Percentiles rank a stretch among this genome's conserved stretches.
phyloP scores from a whole-genome alignment of 53 echinoderm and acorn worm species.

The Antedon mediterranea region DNA sequence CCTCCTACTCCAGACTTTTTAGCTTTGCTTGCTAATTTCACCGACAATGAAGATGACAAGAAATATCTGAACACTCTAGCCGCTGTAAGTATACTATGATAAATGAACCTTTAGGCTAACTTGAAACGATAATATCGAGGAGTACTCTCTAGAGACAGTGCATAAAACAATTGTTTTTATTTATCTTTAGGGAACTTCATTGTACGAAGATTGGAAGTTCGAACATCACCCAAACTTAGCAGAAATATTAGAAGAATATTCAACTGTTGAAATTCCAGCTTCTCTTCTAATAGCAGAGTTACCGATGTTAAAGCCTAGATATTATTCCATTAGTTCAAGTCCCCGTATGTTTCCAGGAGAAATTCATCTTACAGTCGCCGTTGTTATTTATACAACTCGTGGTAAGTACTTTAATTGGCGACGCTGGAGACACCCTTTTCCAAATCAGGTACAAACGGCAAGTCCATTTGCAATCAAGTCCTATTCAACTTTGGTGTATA shows the following conservation, averaged over 20 bases:
- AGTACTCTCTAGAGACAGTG: no score
- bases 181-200: conserved; percentile 28
- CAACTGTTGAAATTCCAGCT: conserved; percentile 50
- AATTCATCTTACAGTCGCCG: conserved; percentile 63
- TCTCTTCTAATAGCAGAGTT: conserved; percentile 55
- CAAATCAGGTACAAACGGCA: no score
- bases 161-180: not conserved
- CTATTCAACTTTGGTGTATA: no score
- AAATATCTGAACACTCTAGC: not conserved
- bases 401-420: conserved; percentile 20
- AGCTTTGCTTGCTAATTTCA: conserved; percentile 33
- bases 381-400: conserved; percentile 44
- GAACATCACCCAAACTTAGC: conserved; percentile 42
- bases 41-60: not conserved
- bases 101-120: no score
- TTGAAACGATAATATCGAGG: no score
- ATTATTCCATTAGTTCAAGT: conserved; percentile 74
- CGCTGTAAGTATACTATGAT: not conserved
- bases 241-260: conserved; percentile 49
- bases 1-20: conserved; percentile 79
- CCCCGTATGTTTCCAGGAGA: conserved; percentile 41
- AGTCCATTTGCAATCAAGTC: no score
- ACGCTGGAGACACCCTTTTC: no score
- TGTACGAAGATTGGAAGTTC: conserved; percentile 56
- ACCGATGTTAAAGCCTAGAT: conserved; percentile 46